phyloP scores from a whole-genome alignment of 2,797 vertebrate species.

The Centroberyx gerrardi region DNA sequence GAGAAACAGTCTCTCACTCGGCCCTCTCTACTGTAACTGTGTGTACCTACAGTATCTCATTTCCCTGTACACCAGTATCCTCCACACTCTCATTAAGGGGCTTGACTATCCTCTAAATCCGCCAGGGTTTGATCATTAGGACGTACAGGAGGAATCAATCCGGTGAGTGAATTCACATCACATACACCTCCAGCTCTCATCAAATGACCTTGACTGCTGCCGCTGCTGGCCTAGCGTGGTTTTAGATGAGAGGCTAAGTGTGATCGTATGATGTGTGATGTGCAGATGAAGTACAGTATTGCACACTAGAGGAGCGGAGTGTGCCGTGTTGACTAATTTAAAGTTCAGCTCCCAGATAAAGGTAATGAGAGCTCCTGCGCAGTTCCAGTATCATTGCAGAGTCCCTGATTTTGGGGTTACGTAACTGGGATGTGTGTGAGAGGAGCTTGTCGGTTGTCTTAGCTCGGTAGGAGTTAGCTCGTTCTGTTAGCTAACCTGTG shows the following conservation, averaged over 20 bases:
- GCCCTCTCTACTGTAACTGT: constrained; percentile 64
- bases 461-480: constrained; percentile 45
- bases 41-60: constrained; percentile 73
- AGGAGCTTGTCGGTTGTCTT: constrained; percentile 12
- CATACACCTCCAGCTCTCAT: constrained; percentile 79
- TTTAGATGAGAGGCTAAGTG: constrained; percentile 76
- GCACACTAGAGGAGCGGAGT: constrained; percentile 52
- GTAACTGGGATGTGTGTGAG: constrained; percentile 37
- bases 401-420: constrained; percentile 46
- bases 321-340: constrained; percentile 71
- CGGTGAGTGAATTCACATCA: constrained; percentile 79
- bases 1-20: constrained; percentile 60
- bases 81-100: constrained; percentile 72
- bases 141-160: constrained; percentile 81
- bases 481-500: constrained; percentile 8
- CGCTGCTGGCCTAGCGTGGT: constrained; percentile 56
- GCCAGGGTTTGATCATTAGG: constrained; percentile 82
- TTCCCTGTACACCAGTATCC: constrained; percentile 63
- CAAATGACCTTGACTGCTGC: constrained; percentile 81
- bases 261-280: constrained; percentile 72
- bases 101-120: constrained; percentile 79
- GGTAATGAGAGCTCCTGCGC: constrained; percentile 63
- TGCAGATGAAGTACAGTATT: constrained; percentile 69
- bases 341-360: constrained; percentile 62
- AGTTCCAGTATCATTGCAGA: constrained; percentile 20